A percentile compares a stretch with the other conserved stretches of the same genome.
Evolutionary conservation across 2,113 vertebrate species (phyloP).

Genomic region (Callorhinus ursinus): DNA sequence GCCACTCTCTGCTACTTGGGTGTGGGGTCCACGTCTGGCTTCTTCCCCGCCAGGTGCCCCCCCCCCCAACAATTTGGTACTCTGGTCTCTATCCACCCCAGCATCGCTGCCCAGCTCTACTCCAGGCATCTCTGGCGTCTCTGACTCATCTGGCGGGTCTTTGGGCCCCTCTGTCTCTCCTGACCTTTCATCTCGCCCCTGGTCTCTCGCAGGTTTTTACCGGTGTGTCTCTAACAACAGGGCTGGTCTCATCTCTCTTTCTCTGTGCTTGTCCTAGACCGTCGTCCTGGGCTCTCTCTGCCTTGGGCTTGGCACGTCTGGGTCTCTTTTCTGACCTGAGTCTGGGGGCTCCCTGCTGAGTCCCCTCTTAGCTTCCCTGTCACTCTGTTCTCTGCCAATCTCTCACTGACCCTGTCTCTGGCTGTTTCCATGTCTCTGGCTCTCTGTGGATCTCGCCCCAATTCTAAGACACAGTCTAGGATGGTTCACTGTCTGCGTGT

Average conservation of each 20-base stretch:
- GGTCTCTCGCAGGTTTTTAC: fast-evolving
- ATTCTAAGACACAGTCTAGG: not conserved
- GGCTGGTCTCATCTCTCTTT: not conserved
- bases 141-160: fast-evolving
- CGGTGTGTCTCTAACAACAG: fast-evolving
- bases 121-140: not conserved
- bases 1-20: fast-evolving
- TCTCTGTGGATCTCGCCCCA: not conserved
- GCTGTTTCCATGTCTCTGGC: not conserved
- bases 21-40: not conserved
- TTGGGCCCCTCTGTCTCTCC: not conserved
- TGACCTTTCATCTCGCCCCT: fast-evolving
- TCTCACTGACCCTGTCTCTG: not conserved
- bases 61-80: fast-evolving
- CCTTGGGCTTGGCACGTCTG: not conserved
- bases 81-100: fast-evolving
- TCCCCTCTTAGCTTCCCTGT: fast-evolving
- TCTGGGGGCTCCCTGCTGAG: not conserved
- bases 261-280: not conserved
- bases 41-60: fast-evolving
- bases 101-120: fast-evolving
- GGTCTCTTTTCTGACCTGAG: not conserved
- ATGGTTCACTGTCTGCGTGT: not conserved
- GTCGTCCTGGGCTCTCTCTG: not conserved
- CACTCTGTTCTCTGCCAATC: fast-evolving